These are phyloP conservation scores for Engystomops pustulosus DNA, from an alignment of 2,113 vertebrate species.

Conservation along the genomic window DNA sequence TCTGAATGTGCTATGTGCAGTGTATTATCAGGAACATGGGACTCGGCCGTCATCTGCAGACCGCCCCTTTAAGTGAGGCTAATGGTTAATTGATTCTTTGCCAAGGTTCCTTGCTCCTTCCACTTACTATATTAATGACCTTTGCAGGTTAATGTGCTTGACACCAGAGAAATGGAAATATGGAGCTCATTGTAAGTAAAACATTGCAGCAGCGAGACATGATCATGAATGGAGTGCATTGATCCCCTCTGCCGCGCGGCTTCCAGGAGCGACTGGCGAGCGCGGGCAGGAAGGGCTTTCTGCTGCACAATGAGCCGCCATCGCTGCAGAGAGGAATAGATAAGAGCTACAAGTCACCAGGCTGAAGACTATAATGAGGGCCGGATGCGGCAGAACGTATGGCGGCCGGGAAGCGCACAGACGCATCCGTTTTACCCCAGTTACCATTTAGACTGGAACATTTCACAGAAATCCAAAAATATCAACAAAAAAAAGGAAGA, in stretches of 20 bases:
- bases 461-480: neutral
- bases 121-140: neutral
- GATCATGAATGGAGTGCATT: neutral
- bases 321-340: neutral
- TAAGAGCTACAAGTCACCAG: constrained; percentile 5
- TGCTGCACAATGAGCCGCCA: neutral
- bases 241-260: neutral
- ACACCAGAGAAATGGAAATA: neutral
- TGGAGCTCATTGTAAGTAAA: neutral
- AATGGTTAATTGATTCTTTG: no score
- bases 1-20: no score
- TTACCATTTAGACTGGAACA: neutral
- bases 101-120: neutral
- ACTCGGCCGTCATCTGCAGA: no score
- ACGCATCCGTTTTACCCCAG: neutral
- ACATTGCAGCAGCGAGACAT: neutral
- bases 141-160: neutral
- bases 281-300: neutral
- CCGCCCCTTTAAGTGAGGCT: no score
- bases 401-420: neutral
- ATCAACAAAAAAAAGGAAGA: no score
- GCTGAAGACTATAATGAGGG: constrained; percentile 30
- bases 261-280: neutral
- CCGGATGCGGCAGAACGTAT: constrained; percentile 16
- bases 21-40: no score